Percentiles rank a stretch among this genome's conserved stretches.
Conservation (phyloP, 1,140 invertebrate genomes). For the Drosophila murphyi region DNA sequence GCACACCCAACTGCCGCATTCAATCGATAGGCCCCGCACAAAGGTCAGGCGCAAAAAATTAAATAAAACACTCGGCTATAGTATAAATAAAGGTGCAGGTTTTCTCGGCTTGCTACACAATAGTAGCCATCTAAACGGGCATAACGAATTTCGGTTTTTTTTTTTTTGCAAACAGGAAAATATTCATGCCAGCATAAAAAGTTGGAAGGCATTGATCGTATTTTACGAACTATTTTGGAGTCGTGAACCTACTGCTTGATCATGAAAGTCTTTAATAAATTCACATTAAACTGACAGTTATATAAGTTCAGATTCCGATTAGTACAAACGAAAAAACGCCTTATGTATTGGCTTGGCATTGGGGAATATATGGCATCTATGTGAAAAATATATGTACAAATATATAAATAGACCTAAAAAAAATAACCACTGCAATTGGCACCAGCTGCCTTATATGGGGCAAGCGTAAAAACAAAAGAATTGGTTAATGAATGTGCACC, state of each 20-base stretch:
- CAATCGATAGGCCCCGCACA: constrained; percentile 60
- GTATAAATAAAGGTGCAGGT: constrained; percentile 48
- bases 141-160: constrained; percentile 18
- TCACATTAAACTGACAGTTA: neutral
- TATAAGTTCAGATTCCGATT: neutral
- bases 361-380: constrained; percentile 1
- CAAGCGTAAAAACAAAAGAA: constrained; percentile 33
- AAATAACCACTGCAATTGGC: neutral
- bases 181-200: constrained; percentile 2
- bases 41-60: constrained; percentile 69
- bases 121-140: constrained; percentile 33
- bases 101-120: constrained; percentile 13
- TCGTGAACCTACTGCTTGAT: constrained; percentile 12
- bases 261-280: constrained; percentile 7
- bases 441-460: constrained; percentile 16
- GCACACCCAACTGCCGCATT: constrained; percentile 69
- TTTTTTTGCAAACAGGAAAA: constrained; percentile 36
- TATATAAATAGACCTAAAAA: constrained; percentile 4
- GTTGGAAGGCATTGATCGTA: constrained; percentile 9
- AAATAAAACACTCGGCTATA: constrained; percentile 51
- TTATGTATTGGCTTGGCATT: constrained; percentile 7
- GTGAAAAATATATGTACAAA: neutral
- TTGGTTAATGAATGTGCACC: constrained; percentile 48
- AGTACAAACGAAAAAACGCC: neutral
- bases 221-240: neutral